These are phyloP conservation scores for Heterodera schachtii DNA, from an alignment of 1,140 invertebrate genomes.

Conservation along the genomic window DNA sequence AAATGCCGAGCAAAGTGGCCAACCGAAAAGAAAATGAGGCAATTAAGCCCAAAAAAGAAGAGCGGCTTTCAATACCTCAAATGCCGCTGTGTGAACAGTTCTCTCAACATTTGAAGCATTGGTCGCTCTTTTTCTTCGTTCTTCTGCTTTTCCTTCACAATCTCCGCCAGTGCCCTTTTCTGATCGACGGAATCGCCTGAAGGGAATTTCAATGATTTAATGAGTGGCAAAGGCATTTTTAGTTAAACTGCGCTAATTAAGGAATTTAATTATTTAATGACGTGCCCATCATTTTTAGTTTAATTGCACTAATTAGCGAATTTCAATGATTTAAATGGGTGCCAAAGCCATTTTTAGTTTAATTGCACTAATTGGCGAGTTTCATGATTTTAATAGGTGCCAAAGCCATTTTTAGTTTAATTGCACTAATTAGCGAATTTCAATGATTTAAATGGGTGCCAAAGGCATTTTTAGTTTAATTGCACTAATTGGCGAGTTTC, in stretches of 20 bases:
- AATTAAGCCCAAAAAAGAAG: not conserved
- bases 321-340: no score
- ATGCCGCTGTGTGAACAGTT: slow-evolving; percentile 36
- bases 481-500: no score
- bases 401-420: no score
- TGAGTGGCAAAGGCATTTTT: not conserved
- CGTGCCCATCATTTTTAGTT: no score
- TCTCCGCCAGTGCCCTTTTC: slow-evolving; percentile 39
- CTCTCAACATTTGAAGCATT: slow-evolving; percentile 19
- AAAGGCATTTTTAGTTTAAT: no score
- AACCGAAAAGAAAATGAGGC: not conserved
- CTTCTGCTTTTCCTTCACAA: slow-evolving; percentile 43
- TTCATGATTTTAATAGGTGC: no score
- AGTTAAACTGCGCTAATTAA: not conserved
- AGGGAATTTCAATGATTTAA: not conserved
- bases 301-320: no score
- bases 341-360: no score
- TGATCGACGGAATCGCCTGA: slow-evolving; percentile 32
- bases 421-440: no score
- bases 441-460: no score
- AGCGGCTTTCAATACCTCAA: slow-evolving; percentile 21
- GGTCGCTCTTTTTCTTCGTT: slow-evolving; percentile 15
- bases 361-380: no score
- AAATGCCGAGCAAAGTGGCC: slow-evolving; percentile 42
- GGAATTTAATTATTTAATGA: no score